phyloP scores from a whole-genome alignment of 2,797 vertebrate species.

The Microctenopoma steveboyesi region DNA sequence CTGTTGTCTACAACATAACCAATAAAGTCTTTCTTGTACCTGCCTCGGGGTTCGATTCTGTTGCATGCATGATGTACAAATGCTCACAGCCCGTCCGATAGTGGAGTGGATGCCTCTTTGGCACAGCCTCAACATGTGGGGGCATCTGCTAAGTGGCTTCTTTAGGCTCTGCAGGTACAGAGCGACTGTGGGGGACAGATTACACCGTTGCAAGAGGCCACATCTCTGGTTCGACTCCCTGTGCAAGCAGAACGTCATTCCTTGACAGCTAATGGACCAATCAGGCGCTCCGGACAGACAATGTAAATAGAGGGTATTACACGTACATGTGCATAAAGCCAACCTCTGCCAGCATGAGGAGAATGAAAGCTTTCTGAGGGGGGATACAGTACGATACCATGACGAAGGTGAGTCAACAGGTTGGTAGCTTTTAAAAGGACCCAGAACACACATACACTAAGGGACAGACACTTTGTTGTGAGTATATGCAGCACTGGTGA shows the following conservation, averaged over 20 bases:
- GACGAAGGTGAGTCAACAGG: slow-evolving; percentile 61
- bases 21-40: not conserved
- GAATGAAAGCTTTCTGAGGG: slow-evolving; percentile 69
- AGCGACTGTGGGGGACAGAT: slow-evolving; percentile 56
- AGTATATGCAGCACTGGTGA: slow-evolving; percentile 81
- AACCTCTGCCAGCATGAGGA: slow-evolving; percentile 63
- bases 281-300: slow-evolving; percentile 72
- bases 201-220: slow-evolving; percentile 51
- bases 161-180: slow-evolving; percentile 65
- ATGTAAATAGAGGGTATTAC: slow-evolving; percentile 63
- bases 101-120: slow-evolving; percentile 54
- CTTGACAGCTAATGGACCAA: slow-evolving; percentile 59
- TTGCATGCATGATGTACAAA: slow-evolving; percentile 51
- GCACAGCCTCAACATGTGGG: slow-evolving; percentile 57
- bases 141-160: slow-evolving; percentile 71
- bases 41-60: slow-evolving; percentile 16
- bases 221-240: slow-evolving; percentile 52
- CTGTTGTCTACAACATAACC: not conserved
- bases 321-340: slow-evolving; percentile 73
- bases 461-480: slow-evolving; percentile 75
- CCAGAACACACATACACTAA: slow-evolving; percentile 75
- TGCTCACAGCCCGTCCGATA: slow-evolving; percentile 70
- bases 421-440: slow-evolving; percentile 72
- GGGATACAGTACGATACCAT: slow-evolving; percentile 68
- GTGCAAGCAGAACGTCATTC: slow-evolving; percentile 49